These are phyloP conservation scores for Rhagologus leucostigma DNA, from an alignment of 2,113 vertebrate genomes.

Conservation along the genomic window DNA sequence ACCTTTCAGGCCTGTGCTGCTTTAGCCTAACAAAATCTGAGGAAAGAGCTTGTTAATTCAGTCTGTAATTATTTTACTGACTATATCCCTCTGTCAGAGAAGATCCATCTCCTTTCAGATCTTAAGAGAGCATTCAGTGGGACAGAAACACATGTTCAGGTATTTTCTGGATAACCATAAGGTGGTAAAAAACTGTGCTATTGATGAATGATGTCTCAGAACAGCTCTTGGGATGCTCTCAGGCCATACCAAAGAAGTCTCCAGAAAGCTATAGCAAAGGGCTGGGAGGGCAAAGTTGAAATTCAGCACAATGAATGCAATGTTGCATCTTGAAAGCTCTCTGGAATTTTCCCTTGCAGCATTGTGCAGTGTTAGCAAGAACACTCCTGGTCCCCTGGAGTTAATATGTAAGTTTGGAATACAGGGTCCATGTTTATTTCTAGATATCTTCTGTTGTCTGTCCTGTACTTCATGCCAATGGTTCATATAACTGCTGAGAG, in stretches of 20 bases:
- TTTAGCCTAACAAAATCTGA: not conserved
- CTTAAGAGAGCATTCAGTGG: not conserved
- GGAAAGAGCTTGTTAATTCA: not conserved
- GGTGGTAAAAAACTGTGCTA: not conserved
- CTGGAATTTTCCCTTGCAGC: conserved; percentile 44
- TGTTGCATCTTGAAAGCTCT: not conserved
- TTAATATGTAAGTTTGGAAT: conserved; percentile 64
- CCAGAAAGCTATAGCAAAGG: not conserved
- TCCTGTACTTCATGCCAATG: conserved; percentile 45
- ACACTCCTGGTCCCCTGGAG: not conserved
- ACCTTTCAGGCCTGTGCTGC: not conserved
- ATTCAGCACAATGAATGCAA: not conserved
- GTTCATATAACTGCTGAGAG: conserved; percentile 40
- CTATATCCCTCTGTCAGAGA: not conserved
- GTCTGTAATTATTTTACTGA: not conserved
- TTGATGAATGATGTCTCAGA: not conserved
- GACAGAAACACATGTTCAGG: not conserved
- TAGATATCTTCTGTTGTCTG: conserved; percentile 68
- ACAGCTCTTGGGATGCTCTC: not conserved
- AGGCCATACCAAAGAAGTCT: not conserved
- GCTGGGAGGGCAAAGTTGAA: not conserved
- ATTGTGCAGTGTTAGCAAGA: conserved; percentile 62
- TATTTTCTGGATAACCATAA: not conserved
- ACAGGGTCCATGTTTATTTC: conserved; percentile 71
- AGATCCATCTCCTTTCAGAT: not conserved